These are phyloP conservation scores for Myotis myotis DNA, from an alignment of 2,797 vertebrate species.

Conservation along the genomic window DNA sequence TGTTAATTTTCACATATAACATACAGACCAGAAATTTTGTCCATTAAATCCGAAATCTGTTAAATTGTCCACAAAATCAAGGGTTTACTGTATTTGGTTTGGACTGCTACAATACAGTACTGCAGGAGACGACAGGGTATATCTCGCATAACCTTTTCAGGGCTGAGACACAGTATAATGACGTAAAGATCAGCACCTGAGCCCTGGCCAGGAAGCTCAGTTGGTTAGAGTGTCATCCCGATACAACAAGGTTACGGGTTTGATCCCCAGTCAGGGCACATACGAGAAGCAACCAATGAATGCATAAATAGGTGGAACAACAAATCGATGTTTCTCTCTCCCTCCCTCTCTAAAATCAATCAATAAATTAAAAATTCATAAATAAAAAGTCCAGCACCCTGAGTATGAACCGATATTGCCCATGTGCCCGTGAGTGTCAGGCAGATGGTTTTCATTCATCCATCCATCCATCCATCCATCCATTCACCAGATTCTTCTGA, in stretches of 20 bases:
- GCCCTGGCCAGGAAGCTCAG: not conserved
- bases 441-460: not conserved
- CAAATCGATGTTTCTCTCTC: not conserved
- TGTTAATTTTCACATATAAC: too few species aligned
- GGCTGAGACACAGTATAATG: not conserved
- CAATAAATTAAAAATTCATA: not conserved
- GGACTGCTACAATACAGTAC: not conserved
- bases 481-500: not conserved
- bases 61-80: too few species aligned
- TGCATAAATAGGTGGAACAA: not conserved
- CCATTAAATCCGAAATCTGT: too few species aligned
- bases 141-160: not conserved
- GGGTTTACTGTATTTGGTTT: not conserved
- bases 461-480: too few species aligned
- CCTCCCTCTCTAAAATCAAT: not conserved
- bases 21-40: too few species aligned
- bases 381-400: not conserved
- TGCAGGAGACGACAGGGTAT: not conserved
- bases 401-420: not conserved
- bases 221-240: not conserved
- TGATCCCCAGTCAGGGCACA: not conserved
- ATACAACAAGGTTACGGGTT: not conserved
- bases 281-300: not conserved
- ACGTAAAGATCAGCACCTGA: not conserved
- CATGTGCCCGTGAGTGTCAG: not conserved